phyloP scores from a whole-genome alignment of 2,113 vertebrate species.

The Psittacula cyanocephala region DNA sequence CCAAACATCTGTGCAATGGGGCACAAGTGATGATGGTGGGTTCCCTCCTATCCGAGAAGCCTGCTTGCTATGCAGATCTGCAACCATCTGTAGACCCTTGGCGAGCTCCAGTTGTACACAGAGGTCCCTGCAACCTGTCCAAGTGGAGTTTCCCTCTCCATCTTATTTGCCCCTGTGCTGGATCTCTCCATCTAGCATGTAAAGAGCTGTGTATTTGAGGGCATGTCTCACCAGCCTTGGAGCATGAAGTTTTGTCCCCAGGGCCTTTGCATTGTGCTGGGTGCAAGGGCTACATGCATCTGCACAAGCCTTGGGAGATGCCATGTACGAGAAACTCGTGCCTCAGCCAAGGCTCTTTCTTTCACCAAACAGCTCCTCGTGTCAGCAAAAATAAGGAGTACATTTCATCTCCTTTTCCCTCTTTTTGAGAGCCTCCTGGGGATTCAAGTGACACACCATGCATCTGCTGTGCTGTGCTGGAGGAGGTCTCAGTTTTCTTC shows the following conservation, averaged over 20 bases:
- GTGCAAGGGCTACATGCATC: neutral
- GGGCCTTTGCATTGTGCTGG: neutral
- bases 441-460: neutral
- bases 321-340: rapidly evolving
- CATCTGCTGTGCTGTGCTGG: neutral
- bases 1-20: rapidly evolving
- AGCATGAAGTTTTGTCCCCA: neutral
- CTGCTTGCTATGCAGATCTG: neutral
- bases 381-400: neutral
- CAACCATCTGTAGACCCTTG: neutral
- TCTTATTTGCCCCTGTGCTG: neutral
- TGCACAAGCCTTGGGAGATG: neutral
- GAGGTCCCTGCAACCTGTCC: neutral
- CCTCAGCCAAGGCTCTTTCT: neutral
- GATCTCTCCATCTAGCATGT: neutral
- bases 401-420: neutral
- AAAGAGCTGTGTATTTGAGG: neutral
- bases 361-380: neutral
- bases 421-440: neutral
- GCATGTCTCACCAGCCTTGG: neutral
- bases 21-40: no score
- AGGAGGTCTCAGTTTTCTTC: neutral
- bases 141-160: neutral
- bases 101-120: neutral
- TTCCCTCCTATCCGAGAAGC: neutral